These are phyloP conservation scores for Ctena decussata DNA, from an alignment of 2,888 invertebrate species.

Conservation along the genomic window DNA sequence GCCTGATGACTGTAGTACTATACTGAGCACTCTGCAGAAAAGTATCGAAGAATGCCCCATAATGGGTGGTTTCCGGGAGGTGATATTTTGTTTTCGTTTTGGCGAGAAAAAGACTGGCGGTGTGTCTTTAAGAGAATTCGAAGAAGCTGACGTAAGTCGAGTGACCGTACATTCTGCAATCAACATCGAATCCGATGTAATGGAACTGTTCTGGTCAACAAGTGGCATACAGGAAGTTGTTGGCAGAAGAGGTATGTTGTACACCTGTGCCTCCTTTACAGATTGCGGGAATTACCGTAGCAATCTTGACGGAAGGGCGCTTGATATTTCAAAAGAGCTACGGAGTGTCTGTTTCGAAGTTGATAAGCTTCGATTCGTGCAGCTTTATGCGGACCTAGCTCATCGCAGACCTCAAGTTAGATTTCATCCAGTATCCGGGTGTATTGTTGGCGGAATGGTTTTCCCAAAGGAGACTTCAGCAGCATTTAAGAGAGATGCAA, in stretches of 20 bases:
- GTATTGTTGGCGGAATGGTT: not conserved
- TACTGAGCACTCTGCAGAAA: too few species aligned
- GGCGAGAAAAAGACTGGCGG: constrained; percentile 44
- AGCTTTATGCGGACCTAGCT: not conserved
- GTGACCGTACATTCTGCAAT: too few species aligned
- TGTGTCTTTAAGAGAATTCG: constrained; percentile 19
- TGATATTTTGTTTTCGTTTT: constrained; percentile 55
- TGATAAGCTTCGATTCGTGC: not conserved
- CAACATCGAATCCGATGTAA: too few species aligned
- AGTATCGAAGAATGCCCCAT: too few species aligned
- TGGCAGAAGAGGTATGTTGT: constrained; percentile 31
- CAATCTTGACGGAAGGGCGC: not conserved
- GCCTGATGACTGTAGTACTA: too few species aligned
- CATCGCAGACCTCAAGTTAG: not conserved
- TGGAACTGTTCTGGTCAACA: constrained; percentile 52
- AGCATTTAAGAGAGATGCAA: not conserved
- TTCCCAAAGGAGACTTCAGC: not conserved
- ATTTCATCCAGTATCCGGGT: not conserved
- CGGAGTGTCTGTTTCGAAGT: not conserved
- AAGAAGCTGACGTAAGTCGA: not conserved
- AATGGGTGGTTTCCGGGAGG: constrained; percentile 4
- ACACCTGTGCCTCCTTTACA: not conserved
- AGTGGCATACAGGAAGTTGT: constrained; percentile 34
- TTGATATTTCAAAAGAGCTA: not conserved
- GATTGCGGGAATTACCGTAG: not conserved